Conservation (phyloP, 2,113 vertebrate genomes). For the Leucopsar rothschildi region DNA sequence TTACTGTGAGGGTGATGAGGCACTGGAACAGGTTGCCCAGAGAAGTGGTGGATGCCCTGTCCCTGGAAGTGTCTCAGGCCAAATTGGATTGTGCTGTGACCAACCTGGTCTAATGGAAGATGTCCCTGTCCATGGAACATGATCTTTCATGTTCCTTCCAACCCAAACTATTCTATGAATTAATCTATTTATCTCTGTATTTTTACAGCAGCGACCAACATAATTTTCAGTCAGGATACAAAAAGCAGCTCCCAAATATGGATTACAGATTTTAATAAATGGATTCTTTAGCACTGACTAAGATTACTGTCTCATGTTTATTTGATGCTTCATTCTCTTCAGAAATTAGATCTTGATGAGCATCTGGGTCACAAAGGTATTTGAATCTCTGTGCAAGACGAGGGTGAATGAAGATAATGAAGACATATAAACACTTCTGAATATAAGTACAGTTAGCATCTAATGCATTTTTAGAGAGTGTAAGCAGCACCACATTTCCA, state of each 20-base stretch:
- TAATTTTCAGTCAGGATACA: not conserved
- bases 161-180: not conserved
- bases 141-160: not conserved
- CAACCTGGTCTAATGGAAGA: not conserved
- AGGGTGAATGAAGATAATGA: not conserved
- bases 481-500: not conserved
- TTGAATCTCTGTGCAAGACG: not conserved
- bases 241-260: not conserved
- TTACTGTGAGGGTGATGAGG: not conserved
- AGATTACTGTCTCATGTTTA: not conserved
- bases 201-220: not conserved
- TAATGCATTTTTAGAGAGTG: not conserved
- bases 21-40: not conserved
- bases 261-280: constrained; percentile 1
- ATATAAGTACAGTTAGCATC: not conserved
- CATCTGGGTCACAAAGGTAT: not conserved
- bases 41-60: not conserved
- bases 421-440: not conserved
- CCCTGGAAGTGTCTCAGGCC: not conserved
- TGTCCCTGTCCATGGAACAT: not conserved
- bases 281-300: not conserved
- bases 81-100: not conserved
- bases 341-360: constrained; percentile 9
- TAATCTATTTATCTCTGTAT: not conserved
- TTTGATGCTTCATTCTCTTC: not conserved